Evolutionary conservation across 2,888 invertebrate species (phyloP).

Genomic region (Patella depressa): DNA sequence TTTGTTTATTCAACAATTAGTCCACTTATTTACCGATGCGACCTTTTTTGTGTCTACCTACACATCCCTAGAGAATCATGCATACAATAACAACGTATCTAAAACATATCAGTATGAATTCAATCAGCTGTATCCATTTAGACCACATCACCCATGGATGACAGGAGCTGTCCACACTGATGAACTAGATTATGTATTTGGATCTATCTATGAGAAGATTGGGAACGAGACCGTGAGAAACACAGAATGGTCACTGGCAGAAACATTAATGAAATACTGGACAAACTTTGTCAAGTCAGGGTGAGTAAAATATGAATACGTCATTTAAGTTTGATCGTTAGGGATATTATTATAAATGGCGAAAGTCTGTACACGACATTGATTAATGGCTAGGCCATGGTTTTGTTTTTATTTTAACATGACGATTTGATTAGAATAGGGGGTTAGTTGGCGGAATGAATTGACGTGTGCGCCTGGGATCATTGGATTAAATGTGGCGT

Average conservation of each 20-base stretch:
- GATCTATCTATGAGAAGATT: background rate
- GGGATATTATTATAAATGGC: too few relatives aligned
- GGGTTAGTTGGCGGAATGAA: too few relatives aligned
- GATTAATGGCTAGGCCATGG: too few relatives aligned
- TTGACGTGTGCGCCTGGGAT: too few relatives aligned
- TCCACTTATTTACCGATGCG: background rate
- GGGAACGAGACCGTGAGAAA: background rate
- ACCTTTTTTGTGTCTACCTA: background rate
- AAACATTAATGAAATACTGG: conserved; percentile 92
- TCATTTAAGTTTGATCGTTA: background rate
- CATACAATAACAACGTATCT: background rate
- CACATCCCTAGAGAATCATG: background rate
- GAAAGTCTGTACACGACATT: too few relatives aligned
- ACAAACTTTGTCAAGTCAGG: conserved; percentile 94
- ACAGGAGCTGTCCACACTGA: background rate
- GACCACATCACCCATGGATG: background rate
- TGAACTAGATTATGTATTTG: background rate
- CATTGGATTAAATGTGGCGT: too few relatives aligned
- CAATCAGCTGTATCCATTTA: background rate
- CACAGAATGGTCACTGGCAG: conserved; percentile 78
- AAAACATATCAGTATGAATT: conserved; percentile 1
- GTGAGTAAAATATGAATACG: conserved; percentile 73
- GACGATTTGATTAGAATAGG: too few relatives aligned
- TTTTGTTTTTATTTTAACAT: too few relatives aligned
- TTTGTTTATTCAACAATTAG: background rate